Conservation (phyloP, 2,888 invertebrate species). For the Hemicrepidius hirtus region DNA sequence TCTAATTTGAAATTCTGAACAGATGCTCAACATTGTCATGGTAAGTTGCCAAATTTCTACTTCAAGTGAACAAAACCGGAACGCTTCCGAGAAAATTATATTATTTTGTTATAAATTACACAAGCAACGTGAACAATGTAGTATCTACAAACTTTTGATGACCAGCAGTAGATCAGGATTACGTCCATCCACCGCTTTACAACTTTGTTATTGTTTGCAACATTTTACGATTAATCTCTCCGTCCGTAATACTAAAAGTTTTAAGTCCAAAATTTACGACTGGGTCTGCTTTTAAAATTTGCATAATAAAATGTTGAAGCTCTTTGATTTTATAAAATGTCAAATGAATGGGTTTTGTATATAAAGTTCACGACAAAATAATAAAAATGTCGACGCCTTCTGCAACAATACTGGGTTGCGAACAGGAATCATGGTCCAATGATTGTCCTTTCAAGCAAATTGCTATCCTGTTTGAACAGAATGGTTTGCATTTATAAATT, state of each 20-base stretch:
- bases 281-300: background rate
- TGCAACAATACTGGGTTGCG: slow-evolving; percentile 22
- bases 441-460: slow-evolving; percentile 26
- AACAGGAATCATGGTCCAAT: slow-evolving; percentile 27
- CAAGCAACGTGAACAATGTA: background rate
- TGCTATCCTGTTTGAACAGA: background rate
- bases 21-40: slow-evolving; percentile 29
- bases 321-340: background rate
- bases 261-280: background rate
- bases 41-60: slow-evolving; percentile 23
- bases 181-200: background rate
- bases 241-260: no score
- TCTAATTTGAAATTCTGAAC: slow-evolving; percentile 16
- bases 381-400: slow-evolving; percentile 30
- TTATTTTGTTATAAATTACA: background rate
- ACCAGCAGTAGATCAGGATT: background rate
- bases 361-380: slow-evolving; percentile 27
- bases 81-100: slow-evolving; percentile 12
- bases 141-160: slow-evolving; percentile 10
- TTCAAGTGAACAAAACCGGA: slow-evolving; percentile 16
- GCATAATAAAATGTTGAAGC: no score
- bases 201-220: background rate
- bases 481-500: background rate
- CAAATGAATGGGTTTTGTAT: background rate
- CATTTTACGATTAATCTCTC: no score